phyloP scores from a whole-genome alignment of 2,888 invertebrate genomes.

The Parnassius apollo region DNA sequence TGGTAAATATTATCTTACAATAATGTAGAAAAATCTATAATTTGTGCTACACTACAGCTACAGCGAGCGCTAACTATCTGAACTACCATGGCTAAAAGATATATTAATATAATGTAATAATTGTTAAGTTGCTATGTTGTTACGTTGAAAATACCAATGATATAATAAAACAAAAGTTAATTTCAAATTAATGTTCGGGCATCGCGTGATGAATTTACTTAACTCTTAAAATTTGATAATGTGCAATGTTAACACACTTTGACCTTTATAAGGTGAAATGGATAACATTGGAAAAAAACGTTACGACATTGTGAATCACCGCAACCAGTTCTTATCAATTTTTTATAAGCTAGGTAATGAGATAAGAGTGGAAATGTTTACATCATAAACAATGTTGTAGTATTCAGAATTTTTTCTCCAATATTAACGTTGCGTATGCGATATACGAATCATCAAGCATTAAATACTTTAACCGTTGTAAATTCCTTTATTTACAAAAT shows the following conservation, averaged over 20 bases:
- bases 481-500: too few relatives aligned
- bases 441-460: too few relatives aligned
- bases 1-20: too few relatives aligned
- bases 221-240: constrained; percentile 12
- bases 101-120: too few relatives aligned
- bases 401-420: background rate
- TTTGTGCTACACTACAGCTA: too few relatives aligned
- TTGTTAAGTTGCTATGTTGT: too few relatives aligned
- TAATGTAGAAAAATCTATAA: too few relatives aligned
- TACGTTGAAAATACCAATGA: too few relatives aligned
- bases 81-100: too few relatives aligned
- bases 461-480: too few relatives aligned
- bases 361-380: constrained; percentile 5
- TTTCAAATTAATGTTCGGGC: background rate
- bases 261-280: constrained; percentile 21
- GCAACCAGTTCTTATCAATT: background rate
- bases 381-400: background rate
- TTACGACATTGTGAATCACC: constrained; percentile 17
- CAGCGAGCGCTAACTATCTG: too few relatives aligned
- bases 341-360: constrained; percentile 2
- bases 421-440: too few relatives aligned
- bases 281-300: constrained; percentile 4
- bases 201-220: constrained; percentile 1
- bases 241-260: constrained; percentile 2
- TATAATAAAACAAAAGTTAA: constrained; percentile 2